A percentile compares a stretch with the other conserved stretches of the same genome.
phyloP scores from a whole-genome alignment of 1,140 invertebrate species.

The Phocides pigmalion region DNA sequence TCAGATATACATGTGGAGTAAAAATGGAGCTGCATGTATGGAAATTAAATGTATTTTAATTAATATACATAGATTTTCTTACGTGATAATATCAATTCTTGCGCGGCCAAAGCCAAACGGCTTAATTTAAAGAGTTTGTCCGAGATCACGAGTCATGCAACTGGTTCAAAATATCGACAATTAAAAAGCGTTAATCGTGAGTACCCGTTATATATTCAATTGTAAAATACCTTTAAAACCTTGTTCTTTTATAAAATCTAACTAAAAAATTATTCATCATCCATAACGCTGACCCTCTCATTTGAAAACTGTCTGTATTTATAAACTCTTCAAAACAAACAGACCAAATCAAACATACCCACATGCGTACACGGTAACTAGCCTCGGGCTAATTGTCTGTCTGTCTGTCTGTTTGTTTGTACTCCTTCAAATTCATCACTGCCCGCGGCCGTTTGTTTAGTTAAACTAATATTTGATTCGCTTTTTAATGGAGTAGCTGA shows the following conservation, averaged over 20 bases:
- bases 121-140: no score
- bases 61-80: no score
- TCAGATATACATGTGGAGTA: no score
- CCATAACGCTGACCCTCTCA: constrained; percentile 1
- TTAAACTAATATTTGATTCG: constrained; percentile 55
- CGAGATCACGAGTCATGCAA: no score
- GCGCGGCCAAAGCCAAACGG: no score
- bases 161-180: no score
- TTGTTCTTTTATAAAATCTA: background rate
- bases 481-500: constrained; percentile 42
- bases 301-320: background rate
- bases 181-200: no score
- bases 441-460: constrained; percentile 43
- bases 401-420: constrained; percentile 47
- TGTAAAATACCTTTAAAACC: no score
- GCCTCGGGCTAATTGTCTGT: constrained; percentile 62
- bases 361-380: constrained; percentile 51
- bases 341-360: constrained; percentile 39
- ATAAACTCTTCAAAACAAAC: constrained; percentile 24
- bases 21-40: no score
- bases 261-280: constrained; percentile 7
- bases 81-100: no score
- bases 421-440: constrained; percentile 55
- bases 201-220: no score
- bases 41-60: no score